Evolutionary conservation across 35 echinoderm and acorn worm genomes (phyloP), one percentile per base, ranked within the genome.

Genomic region (Apostichopus californicus): DNA sequence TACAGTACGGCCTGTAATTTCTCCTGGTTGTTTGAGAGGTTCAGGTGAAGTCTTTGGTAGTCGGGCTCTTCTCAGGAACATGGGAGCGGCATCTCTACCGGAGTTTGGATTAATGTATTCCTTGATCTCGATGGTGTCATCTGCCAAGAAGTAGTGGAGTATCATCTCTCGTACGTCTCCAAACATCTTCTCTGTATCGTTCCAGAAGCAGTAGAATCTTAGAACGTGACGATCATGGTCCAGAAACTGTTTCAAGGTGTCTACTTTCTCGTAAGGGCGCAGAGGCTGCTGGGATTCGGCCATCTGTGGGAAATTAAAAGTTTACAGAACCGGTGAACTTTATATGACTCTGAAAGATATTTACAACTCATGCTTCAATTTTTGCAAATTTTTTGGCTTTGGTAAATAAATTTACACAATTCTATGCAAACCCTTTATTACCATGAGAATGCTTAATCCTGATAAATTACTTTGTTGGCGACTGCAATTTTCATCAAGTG

Each of bases 201-300:
- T 93, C 97, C 97, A 99, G 81, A 94, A 88, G 78, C 97, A 96
- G 88, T 92, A 94, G 95, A 96, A 99, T 14, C 97, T 87, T 53
- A 99, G 79, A 23, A 99, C 97, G 17, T 99, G 97, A 20, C 97
- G 97, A 75, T 99, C 97, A 78, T 99, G 97, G 64, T 96, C 95
- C 23, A 99, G 79, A 84, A 99, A 99, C 90, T 99, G 97, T 91
- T 99, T 99, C 77, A 99, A 90, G 21, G 95, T 99, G 93, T 99
- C 97, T 17, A 99, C 97, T 79, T 99, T 99, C 77, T 99, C 97
- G 28, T 99, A 99, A 1, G 97, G 97, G 4, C 97, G 80, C 1
- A 99, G 56, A 13, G 97, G 97, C 57, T 99, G 97, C 86, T 99
- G 97, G 3, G 97, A 71, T 77, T 96, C 95, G 86, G 96, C 97